Conservation (phyloP, 2,888 invertebrate genomes). For the Ashinkailepas kermadecensis region DNA sequence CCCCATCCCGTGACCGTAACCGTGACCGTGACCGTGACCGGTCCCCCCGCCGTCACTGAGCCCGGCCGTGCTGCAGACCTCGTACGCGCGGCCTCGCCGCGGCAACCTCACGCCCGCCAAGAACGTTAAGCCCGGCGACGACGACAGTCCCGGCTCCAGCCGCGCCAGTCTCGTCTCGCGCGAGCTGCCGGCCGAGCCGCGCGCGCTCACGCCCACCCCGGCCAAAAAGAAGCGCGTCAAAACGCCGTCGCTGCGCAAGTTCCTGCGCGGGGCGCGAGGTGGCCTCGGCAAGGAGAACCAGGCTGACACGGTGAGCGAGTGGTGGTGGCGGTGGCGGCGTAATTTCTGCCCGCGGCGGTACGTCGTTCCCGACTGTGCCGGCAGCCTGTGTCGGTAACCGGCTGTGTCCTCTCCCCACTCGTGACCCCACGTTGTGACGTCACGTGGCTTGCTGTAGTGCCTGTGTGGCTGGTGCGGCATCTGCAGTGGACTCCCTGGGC, state of each 20-base stretch:
- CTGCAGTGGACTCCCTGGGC: too few relatives aligned
- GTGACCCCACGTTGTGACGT: not conserved
- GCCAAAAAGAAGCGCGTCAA: not conserved
- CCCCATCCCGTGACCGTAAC: too few relatives aligned
- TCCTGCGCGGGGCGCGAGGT: not conserved
- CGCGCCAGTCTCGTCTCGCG: not conserved
- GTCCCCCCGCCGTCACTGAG: too few relatives aligned
- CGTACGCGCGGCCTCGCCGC: slow-evolving; percentile 11
- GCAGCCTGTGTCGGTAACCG: not conserved
- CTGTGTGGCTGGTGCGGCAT: too few relatives aligned
- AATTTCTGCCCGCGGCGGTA: not conserved
- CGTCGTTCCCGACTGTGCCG: too few relatives aligned
- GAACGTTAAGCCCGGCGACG: slow-evolving; percentile 15
- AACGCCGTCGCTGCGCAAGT: not conserved
- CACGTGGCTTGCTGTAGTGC: not conserved
- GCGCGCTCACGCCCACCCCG: not conserved
- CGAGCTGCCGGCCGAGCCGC: not conserved
- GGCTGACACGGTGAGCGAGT: not conserved
- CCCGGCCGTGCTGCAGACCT: not conserved
- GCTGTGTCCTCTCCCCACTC: not conserved
- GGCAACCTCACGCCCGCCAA: slow-evolving; percentile 18
- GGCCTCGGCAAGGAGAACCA: not conserved
- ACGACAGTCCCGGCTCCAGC: not conserved
- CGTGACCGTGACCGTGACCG: too few relatives aligned
- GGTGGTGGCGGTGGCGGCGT: not conserved